These are phyloP conservation scores for Drosophila sordidula DNA, from an alignment of 2,888 invertebrate species.

Conservation along the genomic window DNA sequence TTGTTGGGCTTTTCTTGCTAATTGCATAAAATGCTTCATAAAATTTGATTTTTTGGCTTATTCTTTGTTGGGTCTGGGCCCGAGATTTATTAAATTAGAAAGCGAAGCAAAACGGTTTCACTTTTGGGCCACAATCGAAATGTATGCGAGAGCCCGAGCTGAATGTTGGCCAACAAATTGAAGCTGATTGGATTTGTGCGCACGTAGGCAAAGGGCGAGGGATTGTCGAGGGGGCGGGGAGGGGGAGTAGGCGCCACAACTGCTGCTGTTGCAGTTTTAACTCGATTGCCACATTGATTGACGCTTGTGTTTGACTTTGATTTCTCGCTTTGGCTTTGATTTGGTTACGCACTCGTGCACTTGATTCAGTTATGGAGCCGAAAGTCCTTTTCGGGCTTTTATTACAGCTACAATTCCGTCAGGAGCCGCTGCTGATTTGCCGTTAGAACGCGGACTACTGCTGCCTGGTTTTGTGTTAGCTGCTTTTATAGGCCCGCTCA, in stretches of 20 bases:
- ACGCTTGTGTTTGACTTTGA: slow-evolving; percentile 44
- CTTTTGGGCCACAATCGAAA: slow-evolving; percentile 20
- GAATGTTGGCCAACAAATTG: slow-evolving; percentile 47
- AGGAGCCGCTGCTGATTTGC: slow-evolving; percentile 8
- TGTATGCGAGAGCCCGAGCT: slow-evolving; percentile 8
- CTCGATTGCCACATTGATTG: slow-evolving; percentile 68
- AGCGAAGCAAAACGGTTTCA: slow-evolving; percentile 33
- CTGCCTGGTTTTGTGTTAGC: neutral
- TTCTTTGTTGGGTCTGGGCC: neutral
- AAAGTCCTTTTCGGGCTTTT: neutral
- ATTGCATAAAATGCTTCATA: slow-evolving; percentile 59
- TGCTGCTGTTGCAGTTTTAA: slow-evolving; percentile 50
- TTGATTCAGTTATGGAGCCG: slow-evolving; percentile 20
- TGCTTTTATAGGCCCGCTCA: slow-evolving; percentile 55
- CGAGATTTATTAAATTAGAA: slow-evolving; percentile 49
- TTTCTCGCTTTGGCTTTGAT: slow-evolving; percentile 31
- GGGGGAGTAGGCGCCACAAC: neutral
- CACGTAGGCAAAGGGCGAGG: neutral
- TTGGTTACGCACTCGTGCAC: slow-evolving; percentile 51
- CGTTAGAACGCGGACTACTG: slow-evolving; percentile 21
- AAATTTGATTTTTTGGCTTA: slow-evolving; percentile 49
- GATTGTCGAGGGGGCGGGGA: neutral
- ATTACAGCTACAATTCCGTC: neutral
- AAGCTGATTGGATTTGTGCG: slow-evolving; percentile 50
- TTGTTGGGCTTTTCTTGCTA: slow-evolving; percentile 33